These are phyloP conservation scores for Ispidina picta DNA, from an alignment of 2,797 vertebrate species.

Conservation along the genomic window DNA sequence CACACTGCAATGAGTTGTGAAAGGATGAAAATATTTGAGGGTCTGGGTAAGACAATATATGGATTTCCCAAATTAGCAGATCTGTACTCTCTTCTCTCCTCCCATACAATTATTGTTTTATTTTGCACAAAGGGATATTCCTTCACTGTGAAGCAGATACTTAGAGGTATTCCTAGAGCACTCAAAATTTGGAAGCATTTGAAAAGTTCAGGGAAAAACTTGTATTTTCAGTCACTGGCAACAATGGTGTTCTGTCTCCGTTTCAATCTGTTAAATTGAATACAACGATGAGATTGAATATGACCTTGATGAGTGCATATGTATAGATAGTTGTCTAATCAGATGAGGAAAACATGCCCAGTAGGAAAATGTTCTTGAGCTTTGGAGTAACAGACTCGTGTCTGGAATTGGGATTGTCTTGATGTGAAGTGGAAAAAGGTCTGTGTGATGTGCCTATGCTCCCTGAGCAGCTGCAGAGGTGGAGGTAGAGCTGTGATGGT, in stretches of 20 bases:
- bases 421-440: neutral
- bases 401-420: neutral
- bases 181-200: neutral
- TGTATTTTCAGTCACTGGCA: neutral
- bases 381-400: neutral
- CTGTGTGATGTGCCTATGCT: neutral
- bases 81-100: neutral
- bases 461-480: neutral
- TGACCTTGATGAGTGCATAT: neutral
- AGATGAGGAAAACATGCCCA: neutral
- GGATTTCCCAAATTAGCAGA: neutral
- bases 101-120: neutral
- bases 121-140: rapidly evolving
- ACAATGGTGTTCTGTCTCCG: neutral
- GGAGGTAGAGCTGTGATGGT: neutral
- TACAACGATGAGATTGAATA: neutral
- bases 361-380: neutral
- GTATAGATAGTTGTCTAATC: neutral
- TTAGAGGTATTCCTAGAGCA: rapidly evolving
- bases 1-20: neutral
- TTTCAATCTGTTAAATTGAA: neutral
- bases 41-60: neutral
- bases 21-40: neutral
- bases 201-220: neutral
- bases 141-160: neutral